These are phyloP conservation scores for Papilio polytes DNA, from an alignment of 1,140 invertebrate genomes.

Conservation along the genomic window DNA sequence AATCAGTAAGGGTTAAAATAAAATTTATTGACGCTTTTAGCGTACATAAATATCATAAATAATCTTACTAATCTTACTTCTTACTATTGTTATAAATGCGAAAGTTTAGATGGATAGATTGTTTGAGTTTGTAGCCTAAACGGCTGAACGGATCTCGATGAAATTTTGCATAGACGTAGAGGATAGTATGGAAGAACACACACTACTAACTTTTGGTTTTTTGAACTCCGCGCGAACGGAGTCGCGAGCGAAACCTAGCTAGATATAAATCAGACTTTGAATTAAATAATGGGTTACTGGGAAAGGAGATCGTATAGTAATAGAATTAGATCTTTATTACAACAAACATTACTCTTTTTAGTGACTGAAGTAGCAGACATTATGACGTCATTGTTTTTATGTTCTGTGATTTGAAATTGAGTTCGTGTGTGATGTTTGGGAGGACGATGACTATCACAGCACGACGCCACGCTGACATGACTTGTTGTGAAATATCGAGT, in stretches of 20 bases:
- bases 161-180: too few species aligned
- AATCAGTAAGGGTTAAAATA: not conserved
- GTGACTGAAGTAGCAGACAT: not conserved
- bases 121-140: too few species aligned
- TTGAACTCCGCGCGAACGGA: too few species aligned
- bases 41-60: not conserved
- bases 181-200: too few species aligned
- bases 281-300: not conserved
- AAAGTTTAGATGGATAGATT: too few species aligned
- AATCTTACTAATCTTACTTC: too few species aligned
- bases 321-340: not conserved
- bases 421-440: not conserved
- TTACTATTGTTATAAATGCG: too few species aligned
- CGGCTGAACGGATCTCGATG: too few species aligned
- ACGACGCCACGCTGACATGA: not conserved
- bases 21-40: not conserved
- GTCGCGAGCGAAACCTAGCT: too few species aligned
- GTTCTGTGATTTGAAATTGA: not conserved
- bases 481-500: not conserved
- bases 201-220: too few species aligned
- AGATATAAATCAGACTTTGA: not conserved
- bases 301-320: not conserved
- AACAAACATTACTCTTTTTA: not conserved
- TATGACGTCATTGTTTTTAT: not conserved
- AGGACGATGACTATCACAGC: not conserved